Percentiles rank a stretch among this genome's conserved stretches.
These are phyloP conservation scores for Sebastes diploproa DNA, from an alignment of 2,797 vertebrate genomes.

Conservation along the genomic window DNA sequence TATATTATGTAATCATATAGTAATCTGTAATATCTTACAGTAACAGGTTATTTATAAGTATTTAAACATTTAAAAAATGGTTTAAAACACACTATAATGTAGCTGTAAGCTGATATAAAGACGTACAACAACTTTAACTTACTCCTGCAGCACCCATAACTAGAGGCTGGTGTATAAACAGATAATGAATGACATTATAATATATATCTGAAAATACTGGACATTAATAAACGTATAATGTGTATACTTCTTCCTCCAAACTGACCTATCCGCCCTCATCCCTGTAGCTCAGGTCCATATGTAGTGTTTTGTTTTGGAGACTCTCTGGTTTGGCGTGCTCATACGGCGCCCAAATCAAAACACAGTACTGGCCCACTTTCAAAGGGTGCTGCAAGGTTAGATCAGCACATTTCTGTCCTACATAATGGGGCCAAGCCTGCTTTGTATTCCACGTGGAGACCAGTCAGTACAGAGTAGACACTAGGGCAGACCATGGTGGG, in stretches of 20 bases:
- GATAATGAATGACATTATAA: background rate
- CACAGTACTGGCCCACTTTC: constrained; percentile 53
- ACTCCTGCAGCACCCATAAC: background rate
- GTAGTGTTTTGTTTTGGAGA: background rate
- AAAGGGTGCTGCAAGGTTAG: constrained; percentile 62
- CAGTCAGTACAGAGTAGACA: constrained; percentile 4
- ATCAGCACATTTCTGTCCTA: constrained; percentile 67
- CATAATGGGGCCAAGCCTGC: constrained; percentile 39
- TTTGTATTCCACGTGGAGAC: constrained; percentile 52
- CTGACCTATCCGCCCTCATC: too few species aligned
- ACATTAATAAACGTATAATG: too few species aligned
- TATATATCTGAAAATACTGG: too few species aligned
- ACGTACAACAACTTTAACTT: background rate
- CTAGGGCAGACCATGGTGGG: background rate
- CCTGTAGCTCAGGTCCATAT: background rate
- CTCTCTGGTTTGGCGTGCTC: constrained; percentile 2
- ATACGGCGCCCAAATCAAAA: constrained; percentile 33
- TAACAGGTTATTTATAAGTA: too few species aligned
- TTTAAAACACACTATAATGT: too few species aligned
- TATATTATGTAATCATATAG: too few species aligned
- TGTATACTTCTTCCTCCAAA: too few species aligned
- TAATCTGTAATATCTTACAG: too few species aligned
- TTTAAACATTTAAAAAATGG: too few species aligned
- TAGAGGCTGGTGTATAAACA: too few species aligned
- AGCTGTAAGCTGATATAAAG: too few species aligned